These are phyloP conservation scores for Alexandromys fortis DNA, from an alignment of 2,113 vertebrate species.

Conservation along the genomic window DNA sequence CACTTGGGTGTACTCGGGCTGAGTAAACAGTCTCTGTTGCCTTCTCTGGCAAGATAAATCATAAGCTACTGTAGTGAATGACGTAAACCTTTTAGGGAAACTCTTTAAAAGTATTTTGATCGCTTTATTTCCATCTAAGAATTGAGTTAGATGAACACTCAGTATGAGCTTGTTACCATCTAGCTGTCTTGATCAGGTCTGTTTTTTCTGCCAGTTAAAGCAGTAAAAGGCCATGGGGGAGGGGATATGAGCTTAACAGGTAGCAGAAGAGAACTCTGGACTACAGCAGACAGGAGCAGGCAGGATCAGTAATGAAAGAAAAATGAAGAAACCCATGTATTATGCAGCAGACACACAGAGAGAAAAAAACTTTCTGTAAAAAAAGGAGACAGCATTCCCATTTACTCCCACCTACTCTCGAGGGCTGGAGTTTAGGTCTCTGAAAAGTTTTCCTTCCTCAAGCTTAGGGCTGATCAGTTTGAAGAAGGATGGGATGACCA, in stretches of 20 bases:
- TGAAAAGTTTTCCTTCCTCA: neutral
- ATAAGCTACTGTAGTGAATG: neutral
- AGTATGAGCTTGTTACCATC: neutral
- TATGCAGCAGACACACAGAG: neutral
- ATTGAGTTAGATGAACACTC: neutral
- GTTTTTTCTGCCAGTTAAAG: neutral
- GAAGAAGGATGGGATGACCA: neutral
- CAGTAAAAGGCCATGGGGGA: neutral
- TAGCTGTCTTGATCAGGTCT: neutral
- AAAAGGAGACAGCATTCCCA: neutral
- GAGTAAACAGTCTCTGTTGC: neutral
- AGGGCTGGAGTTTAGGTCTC: neutral
- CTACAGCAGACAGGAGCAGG: neutral
- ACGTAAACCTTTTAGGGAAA: neutral
- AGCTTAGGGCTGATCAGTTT: neutral
- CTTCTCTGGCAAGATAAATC: neutral
- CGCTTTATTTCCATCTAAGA: neutral
- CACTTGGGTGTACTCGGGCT: accelerated
- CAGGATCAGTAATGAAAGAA: too few species aligned
- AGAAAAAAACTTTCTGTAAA: too few species aligned
- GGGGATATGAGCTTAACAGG: neutral
- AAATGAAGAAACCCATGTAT: neutral
- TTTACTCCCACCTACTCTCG: neutral
- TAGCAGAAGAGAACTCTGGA: neutral
- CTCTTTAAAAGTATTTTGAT: neutral